Evolutionary conservation across 1,140 invertebrate genomes (phyloP).

Genomic region (Rhopalosiphum padi): DNA sequence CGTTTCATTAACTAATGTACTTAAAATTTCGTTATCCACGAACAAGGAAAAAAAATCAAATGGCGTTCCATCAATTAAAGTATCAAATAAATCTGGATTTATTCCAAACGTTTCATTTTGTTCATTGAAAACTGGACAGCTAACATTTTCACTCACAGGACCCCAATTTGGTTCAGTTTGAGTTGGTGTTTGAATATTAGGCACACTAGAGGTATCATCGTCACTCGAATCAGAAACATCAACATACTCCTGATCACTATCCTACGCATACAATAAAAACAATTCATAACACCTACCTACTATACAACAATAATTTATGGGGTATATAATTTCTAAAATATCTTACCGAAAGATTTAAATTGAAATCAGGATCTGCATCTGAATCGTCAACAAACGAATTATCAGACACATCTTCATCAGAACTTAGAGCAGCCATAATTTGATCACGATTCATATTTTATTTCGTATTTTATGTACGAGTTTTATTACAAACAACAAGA

Average conservation of each 20-base stretch:
- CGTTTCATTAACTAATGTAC: too few species aligned
- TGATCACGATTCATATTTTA: constrained; percentile 18
- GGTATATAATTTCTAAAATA: constrained; percentile 30
- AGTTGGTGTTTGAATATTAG: constrained; percentile 15
- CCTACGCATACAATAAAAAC: constrained; percentile 23
- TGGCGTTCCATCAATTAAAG: neutral
- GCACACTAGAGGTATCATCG: neutral
- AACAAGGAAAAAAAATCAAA: constrained; percentile 21
- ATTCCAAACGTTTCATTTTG: constrained; percentile 34
- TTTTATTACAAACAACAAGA: neutral
- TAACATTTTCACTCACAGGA: constrained; percentile 28
- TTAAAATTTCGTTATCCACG: too few species aligned
- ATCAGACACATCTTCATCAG: constrained; percentile 1
- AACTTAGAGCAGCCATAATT: constrained; percentile 2
- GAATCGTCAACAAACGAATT: constrained; percentile 20
- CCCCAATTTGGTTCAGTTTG: constrained; percentile 33
- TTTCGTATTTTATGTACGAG: neutral
- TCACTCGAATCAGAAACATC: constrained; percentile 14
- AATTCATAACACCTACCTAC: constrained; percentile 16
- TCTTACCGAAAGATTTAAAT: constrained; percentile 26
- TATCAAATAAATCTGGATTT: constrained; percentile 16
- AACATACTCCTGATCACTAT: constrained; percentile 23
- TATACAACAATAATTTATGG: constrained; percentile 22
- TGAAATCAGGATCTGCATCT: constrained; percentile 30
- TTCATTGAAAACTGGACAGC: constrained; percentile 18